These are phyloP conservation scores for Mormyrus iriodes DNA, from an alignment of 2,113 vertebrate genomes.

Conservation along the genomic window DNA sequence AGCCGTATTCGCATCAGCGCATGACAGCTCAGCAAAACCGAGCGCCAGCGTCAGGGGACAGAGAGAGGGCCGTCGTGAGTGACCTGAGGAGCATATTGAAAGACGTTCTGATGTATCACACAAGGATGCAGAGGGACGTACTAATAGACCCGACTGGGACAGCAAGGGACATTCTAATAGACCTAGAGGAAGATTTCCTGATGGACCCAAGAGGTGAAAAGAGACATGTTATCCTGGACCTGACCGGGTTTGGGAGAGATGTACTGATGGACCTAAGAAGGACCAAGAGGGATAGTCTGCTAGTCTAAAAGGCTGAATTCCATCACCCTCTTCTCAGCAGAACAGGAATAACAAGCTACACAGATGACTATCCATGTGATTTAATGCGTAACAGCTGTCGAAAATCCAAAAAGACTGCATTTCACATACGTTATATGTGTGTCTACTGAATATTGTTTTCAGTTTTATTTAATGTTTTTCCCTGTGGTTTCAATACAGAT, in stretches of 20 bases:
- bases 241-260: background rate
- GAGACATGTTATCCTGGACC: background rate
- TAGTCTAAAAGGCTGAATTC: background rate
- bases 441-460: background rate
- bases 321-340: background rate
- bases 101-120: background rate
- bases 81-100: background rate
- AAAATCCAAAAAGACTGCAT: background rate
- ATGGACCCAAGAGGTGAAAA: background rate
- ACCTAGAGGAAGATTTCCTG: background rate
- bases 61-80: background rate
- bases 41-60: background rate
- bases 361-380: background rate
- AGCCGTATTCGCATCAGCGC: constrained; percentile 28
- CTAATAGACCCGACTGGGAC: background rate
- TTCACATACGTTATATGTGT: background rate
- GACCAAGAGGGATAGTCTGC: background rate
- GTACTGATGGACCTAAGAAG: background rate
- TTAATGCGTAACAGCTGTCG: background rate
- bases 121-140: background rate
- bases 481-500: background rate
- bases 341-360: background rate
- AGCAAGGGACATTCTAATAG: background rate
- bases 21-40: constrained; percentile 57
- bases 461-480: background rate